A percentile compares a stretch with the other conserved stretches of the same genome.
Conservation (phyloP, 2,888 invertebrate species). For the Ryuthela nishihirai region DNA sequence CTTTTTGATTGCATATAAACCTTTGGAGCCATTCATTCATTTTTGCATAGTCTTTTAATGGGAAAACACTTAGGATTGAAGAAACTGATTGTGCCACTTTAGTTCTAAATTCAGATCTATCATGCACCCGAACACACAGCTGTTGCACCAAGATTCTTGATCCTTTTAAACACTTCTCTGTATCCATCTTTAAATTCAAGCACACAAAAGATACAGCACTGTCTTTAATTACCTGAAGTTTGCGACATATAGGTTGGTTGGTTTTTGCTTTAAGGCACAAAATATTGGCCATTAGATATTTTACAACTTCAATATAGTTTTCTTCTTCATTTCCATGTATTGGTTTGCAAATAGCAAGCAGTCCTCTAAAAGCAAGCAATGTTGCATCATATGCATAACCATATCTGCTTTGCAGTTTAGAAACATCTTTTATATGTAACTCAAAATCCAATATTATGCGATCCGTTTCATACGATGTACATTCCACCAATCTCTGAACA, state of each 20-base stretch:
- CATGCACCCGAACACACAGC: neutral
- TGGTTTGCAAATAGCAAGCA: neutral
- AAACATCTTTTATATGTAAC: neutral
- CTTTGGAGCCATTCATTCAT: neutral
- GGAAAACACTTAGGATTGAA: neutral
- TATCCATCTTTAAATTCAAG: neutral
- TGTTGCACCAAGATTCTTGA: neutral
- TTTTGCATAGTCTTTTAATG: neutral
- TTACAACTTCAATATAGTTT: neutral
- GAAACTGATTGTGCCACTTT: neutral
- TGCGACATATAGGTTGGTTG: neutral
- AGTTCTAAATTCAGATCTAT: neutral
- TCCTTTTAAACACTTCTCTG: neutral
- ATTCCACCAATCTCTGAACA: neutral
- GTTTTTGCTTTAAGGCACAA: neutral
- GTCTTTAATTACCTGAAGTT: neutral
- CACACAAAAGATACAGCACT: neutral
- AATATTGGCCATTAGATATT: conserved; percentile 1
- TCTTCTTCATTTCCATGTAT: neutral
- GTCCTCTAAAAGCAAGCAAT: neutral
- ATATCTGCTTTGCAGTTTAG: neutral
- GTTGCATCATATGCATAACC: neutral
- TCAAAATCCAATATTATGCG: neutral
- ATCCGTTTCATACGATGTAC: neutral
- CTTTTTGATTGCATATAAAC: neutral